These are phyloP conservation scores for Cephalotes varians DNA, from an alignment of 2,888 invertebrate species.

Conservation along the genomic window DNA sequence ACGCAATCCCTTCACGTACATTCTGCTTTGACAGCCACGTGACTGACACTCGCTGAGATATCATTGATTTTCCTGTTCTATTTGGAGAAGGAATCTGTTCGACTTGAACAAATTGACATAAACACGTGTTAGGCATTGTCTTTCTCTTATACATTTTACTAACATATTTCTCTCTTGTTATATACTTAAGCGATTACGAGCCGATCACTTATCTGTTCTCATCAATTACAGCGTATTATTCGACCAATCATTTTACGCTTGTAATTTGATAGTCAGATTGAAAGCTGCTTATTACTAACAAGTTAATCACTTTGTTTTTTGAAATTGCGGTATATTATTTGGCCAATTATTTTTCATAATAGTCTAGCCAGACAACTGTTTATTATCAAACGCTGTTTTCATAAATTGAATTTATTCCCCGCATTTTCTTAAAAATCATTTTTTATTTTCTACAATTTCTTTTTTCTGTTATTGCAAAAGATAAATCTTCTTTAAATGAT, in stretches of 20 bases:
- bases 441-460: not conserved
- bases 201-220: not conserved
- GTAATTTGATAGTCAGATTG: slow-evolving; percentile 7
- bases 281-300: slow-evolving; percentile 18
- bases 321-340: not conserved
- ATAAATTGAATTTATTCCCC: not conserved
- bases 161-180: not conserved
- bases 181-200: not conserved
- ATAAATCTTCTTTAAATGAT: not conserved
- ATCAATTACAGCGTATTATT: not conserved
- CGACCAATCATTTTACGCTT: not conserved
- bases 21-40: slow-evolving; percentile 8
- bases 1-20: slow-evolving; percentile 21
- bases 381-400: not conserved
- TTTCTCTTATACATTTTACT: not conserved
- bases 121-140: not conserved
- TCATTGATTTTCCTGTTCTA: not conserved
- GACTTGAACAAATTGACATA: not conserved
- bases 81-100: not conserved
- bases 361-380: not conserved
- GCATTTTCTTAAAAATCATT: not conserved
- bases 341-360: not conserved
- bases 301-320: not conserved
- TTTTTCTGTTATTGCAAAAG: not conserved
- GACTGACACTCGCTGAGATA: not conserved